Base-by-base conservation (phyloP, 2,888 invertebrate species). In the Tortrix viridana region DNA sequence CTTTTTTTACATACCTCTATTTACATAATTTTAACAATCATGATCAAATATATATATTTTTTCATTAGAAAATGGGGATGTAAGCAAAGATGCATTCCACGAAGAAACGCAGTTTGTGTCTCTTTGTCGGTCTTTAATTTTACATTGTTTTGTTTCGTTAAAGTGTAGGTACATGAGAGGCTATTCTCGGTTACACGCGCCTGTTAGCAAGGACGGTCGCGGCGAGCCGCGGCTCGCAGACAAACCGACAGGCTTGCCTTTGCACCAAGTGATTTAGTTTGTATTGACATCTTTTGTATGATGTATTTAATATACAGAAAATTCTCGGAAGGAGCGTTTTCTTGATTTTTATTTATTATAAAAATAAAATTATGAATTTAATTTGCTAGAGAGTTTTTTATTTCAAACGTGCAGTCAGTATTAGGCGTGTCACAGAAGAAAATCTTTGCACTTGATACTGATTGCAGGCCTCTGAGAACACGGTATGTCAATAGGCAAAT, bases 201-300 rank as follows among this genome's bases (percentile, higher is more conserved):
- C 88, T 86, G 86, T 84, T 82, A 6, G 87, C 83, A 79, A 78
- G 78, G 80, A 81, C 79, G 79, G 79, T 80, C 74, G 69, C 74
- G 74, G 58, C 69, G 75, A 72, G 66, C 69, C 52, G 76, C 80
- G 73, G 74, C 78, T 81, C 82, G 79, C 81, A 74, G 79, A 86
- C 86, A 74, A 80, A 87, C 86, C 89, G 87, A 85, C 86, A 87
- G 90, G 89, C 91, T 92, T 91, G 91, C 92, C 92, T 89, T 91
- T 88, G 91, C 92, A 92, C 91, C 90, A 92, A 92, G 92, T 92
- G 92, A 92, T 91, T 92, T 91, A 91, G 91, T 92, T 91, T 86
- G 86, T 91, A 91, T 87, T 83, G 84, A 88, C 90, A 90, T 91
- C 91, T 91, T 91, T 91, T 92, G 91, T 92, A 92, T 89, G 90